These are phyloP conservation scores for Maniola hyperantus DNA, from an alignment of 2,888 invertebrate species.

Conservation along the genomic window DNA sequence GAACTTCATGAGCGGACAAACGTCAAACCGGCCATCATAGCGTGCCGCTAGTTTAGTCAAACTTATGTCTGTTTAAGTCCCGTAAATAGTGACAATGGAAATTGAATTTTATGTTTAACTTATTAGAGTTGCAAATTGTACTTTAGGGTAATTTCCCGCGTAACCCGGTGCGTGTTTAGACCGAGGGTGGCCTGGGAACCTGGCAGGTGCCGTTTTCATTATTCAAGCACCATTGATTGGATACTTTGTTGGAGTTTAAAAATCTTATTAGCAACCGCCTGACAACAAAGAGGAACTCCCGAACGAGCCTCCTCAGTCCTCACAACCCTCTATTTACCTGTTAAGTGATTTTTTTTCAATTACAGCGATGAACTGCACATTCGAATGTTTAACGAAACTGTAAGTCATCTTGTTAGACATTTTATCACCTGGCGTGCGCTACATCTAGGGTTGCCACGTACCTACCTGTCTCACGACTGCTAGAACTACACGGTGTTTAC, in stretches of 20 bases:
- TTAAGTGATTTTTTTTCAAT: constrained; percentile 82
- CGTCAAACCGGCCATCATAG: too few relatives aligned
- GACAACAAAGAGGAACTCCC: constrained; percentile 68
- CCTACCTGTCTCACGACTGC: constrained; percentile 48
- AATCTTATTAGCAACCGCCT: constrained; percentile 80
- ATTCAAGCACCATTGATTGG: constrained; percentile 82
- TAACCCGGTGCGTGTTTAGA: constrained; percentile 72
- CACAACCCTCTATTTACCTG: constrained; percentile 70
- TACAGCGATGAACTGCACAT: constrained; percentile 73
- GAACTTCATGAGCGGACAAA: too few relatives aligned
- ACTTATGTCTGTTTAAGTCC: constrained; percentile 61
- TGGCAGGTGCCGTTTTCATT: constrained; percentile 80
- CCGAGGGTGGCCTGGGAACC: constrained; percentile 73
- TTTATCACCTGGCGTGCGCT: constrained; percentile 62
- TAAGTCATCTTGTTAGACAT: constrained; percentile 79
- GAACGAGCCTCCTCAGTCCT: constrained; percentile 57
- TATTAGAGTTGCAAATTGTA: constrained; percentile 54
- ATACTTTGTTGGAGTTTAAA: constrained; percentile 82
- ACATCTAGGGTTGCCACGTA: constrained; percentile 38
- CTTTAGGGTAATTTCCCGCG: constrained; percentile 47
- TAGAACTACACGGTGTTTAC: neutral
- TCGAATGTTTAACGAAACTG: constrained; percentile 67
- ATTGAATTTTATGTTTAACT: constrained; percentile 49
- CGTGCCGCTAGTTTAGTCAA: too few relatives aligned
- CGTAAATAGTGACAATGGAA: constrained; percentile 40